Percentiles rank a stretch among this genome's conserved stretches.
Conservation (phyloP, 2,113 vertebrate species). For the Corynorhinus townsendii region DNA sequence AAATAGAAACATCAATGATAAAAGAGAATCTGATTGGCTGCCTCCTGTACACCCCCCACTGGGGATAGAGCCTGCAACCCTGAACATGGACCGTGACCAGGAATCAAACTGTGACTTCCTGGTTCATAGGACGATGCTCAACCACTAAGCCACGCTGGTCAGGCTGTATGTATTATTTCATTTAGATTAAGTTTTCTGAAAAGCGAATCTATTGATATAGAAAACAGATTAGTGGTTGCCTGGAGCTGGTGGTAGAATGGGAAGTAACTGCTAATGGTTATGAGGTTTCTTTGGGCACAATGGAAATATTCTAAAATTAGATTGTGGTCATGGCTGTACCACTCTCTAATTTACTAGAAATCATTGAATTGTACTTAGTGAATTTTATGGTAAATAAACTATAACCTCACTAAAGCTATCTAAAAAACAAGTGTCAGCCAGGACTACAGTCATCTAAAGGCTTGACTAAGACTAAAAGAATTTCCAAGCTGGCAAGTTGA, state of each 20-base stretch:
- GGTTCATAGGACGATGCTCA: too few species aligned
- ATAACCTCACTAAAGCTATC: not conserved
- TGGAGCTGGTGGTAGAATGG: not conserved
- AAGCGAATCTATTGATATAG: not conserved
- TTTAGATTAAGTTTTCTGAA: conserved; percentile 18
- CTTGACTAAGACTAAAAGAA: not conserved
- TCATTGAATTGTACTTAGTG: not conserved
- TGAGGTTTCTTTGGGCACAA: not conserved
- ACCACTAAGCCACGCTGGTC: too few species aligned
- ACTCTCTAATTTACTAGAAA: conserved; percentile 38
- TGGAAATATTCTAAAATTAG: conserved; percentile 33
- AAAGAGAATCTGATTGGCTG: too few species aligned
- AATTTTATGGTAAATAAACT: conserved; percentile 21
- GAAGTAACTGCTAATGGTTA: conserved; percentile 6
- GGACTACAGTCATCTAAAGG: not conserved
- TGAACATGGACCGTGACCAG: too few species aligned
- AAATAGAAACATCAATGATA: too few species aligned
- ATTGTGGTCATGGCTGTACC: not conserved
- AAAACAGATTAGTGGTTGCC: not conserved
- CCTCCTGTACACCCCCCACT: too few species aligned
- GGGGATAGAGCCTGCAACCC: too few species aligned
- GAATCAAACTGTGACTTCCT: too few species aligned
- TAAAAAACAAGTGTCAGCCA: not conserved
- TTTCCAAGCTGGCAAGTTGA: not conserved
- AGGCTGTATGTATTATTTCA: not conserved